Percentiles rank a stretch among this genome's conserved stretches.
phyloP scores from a whole-genome alignment of 2,888 invertebrate species.

The Scrobipalpa costella region DNA sequence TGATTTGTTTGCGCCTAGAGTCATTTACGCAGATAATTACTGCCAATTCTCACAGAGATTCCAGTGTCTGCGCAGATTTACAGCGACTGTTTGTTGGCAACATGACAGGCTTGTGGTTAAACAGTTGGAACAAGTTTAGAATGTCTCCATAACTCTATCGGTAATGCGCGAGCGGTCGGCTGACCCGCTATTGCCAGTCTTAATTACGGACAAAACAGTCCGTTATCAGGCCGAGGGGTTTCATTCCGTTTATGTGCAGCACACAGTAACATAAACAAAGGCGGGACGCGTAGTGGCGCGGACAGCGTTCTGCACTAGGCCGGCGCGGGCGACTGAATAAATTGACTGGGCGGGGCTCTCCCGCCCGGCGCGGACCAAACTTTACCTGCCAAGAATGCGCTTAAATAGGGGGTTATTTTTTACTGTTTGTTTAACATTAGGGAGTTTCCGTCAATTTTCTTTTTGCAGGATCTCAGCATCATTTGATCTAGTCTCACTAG shows the following conservation, averaged over 20 bases:
- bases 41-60: slow-evolving; percentile 48
- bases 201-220: slow-evolving; percentile 77
- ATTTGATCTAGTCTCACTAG: too few species aligned
- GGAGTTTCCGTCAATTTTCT: background rate
- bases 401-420: background rate
- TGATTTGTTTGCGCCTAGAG: background rate
- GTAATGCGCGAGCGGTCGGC: slow-evolving; percentile 57
- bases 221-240: slow-evolving; percentile 67
- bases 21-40: slow-evolving; percentile 33
- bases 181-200: slow-evolving; percentile 66
- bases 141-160: slow-evolving; percentile 67
- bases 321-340: slow-evolving; percentile 48
- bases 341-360: slow-evolving; percentile 40
- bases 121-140: slow-evolving; percentile 61
- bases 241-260: slow-evolving; percentile 67
- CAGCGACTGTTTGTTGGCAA: slow-evolving; percentile 53
- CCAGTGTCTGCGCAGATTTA: slow-evolving; percentile 56
- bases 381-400: slow-evolving; percentile 18
- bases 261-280: slow-evolving; percentile 70
- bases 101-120: slow-evolving; percentile 61
- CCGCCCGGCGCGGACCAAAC: slow-evolving; percentile 44
- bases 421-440: background rate
- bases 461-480: too few species aligned
- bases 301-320: slow-evolving; percentile 58
- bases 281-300: slow-evolving; percentile 45